Percentiles rank a stretch among this genome's conserved stretches.
These are phyloP conservation scores for Xylota segnis DNA, from an alignment of 2,888 invertebrate genomes.

Conservation along the genomic window DNA sequence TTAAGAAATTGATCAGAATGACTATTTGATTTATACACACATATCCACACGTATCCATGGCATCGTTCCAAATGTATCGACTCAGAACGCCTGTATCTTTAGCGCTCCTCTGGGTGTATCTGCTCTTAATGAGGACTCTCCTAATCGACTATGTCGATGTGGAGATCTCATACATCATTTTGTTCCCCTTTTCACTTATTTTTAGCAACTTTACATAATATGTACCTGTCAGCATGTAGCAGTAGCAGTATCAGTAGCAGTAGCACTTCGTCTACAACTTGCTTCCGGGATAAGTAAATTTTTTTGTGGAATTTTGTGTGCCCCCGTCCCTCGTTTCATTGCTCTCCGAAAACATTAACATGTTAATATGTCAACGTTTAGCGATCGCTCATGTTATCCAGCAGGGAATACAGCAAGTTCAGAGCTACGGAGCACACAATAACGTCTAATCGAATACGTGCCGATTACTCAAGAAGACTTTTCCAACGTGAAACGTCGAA, in stretches of 20 bases:
- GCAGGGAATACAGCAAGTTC: slow-evolving; percentile 30
- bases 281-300: neutral
- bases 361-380: slow-evolving; percentile 2
- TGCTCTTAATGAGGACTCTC: neutral
- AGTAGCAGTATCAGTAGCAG: too few relatives aligned
- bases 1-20: neutral
- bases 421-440: slow-evolving; percentile 40
- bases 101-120: neutral
- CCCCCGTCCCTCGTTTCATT: neutral
- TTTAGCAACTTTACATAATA: neutral
- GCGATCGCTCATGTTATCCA: neutral
- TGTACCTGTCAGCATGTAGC: slow-evolving; percentile 3
- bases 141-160: neutral
- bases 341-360: neutral
- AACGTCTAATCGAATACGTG: slow-evolving; percentile 70
- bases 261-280: neutral
- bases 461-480: slow-evolving; percentile 49
- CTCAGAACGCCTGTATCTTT: neutral
- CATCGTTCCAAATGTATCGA: slow-evolving; percentile 1
- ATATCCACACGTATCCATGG: too few relatives aligned
- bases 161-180: neutral
- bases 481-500: slow-evolving; percentile 6
- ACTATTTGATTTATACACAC: neutral
- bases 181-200: neutral
- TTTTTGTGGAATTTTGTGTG: neutral